Percentiles rank a stretch among this genome's conserved stretches.
Conservation (phyloP, 2,888 invertebrate genomes). For the Volucella zonaria region DNA sequence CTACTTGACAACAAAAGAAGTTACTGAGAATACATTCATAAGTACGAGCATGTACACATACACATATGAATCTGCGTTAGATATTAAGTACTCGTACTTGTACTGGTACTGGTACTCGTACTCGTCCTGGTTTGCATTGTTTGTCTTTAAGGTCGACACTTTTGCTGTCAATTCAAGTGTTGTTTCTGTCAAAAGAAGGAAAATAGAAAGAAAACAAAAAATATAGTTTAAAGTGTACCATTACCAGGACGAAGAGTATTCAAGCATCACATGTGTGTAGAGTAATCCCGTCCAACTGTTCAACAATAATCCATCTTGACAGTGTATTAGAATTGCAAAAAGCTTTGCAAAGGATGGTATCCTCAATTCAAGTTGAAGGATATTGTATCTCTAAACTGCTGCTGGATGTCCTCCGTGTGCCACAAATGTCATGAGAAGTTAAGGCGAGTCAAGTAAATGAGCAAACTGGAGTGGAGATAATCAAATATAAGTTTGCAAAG, state of each 20-base stretch:
- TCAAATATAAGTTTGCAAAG: slow-evolving; percentile 53
- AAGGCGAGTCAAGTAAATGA: slow-evolving; percentile 63
- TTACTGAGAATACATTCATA: slow-evolving; percentile 10
- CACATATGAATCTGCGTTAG: background rate
- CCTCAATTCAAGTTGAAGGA: background rate
- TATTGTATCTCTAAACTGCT: slow-evolving; percentile 30
- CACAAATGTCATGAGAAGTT: slow-evolving; percentile 54
- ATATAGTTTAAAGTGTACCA: slow-evolving; percentile 43
- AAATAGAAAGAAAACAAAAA: background rate
- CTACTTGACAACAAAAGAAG: slow-evolving; percentile 27
- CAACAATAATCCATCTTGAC: slow-evolving; percentile 60
- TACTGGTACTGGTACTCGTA: no score
- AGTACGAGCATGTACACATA: background rate
- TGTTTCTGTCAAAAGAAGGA: slow-evolving; percentile 28
- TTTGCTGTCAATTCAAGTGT: slow-evolving; percentile 66
- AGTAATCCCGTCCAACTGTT: slow-evolving; percentile 65
- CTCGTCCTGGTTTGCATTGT: slow-evolving; percentile 14
- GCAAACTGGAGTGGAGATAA: slow-evolving; percentile 34
- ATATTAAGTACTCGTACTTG: slow-evolving; percentile 3
- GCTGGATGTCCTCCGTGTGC: slow-evolving; percentile 22
- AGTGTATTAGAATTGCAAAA: slow-evolving; percentile 71
- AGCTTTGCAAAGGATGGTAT: slow-evolving; percentile 35
- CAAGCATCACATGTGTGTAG: slow-evolving; percentile 63
- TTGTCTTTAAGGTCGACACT: slow-evolving; percentile 57
- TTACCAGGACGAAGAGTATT: slow-evolving; percentile 32